These are phyloP conservation scores for Urocynchramus pylzowi DNA, from an alignment of 2,113 vertebrate genomes.

Conservation along the genomic window DNA sequence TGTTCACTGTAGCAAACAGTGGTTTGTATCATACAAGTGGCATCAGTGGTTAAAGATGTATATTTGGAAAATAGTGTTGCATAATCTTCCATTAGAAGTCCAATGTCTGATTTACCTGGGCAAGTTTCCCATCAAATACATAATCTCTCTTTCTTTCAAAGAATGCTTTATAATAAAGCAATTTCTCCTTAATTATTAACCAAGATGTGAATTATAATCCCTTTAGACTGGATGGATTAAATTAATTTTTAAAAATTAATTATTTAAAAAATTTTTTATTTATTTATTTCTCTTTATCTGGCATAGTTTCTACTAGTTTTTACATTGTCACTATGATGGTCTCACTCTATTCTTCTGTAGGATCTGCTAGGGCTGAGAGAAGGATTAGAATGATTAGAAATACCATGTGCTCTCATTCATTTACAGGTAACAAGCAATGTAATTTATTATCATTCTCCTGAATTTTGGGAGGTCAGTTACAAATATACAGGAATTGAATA, in stretches of 20 bases:
- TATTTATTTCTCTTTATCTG: not conserved
- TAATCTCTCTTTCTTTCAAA: not conserved
- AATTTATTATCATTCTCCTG: not conserved
- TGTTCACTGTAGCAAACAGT: not conserved
- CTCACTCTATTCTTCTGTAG: not conserved
- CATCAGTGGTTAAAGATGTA: not conserved
- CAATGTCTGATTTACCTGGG: not conserved
- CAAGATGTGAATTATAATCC: not conserved
- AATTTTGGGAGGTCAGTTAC: not conserved
- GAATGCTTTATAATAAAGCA: not conserved
- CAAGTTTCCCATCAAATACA: not conserved
- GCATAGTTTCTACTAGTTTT: not conserved
- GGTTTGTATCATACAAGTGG: not conserved
- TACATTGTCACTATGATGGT: not conserved
- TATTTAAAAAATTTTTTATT: not conserved
- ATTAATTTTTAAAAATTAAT: not conserved
- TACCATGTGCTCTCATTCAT: not conserved
- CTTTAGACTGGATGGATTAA: not conserved
- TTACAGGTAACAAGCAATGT: not conserved
- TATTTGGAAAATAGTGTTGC: not conserved
- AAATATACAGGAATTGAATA: not conserved
- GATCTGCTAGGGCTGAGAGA: not conserved
- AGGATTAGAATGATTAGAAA: constrained; percentile 40
- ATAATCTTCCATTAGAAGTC: not conserved
- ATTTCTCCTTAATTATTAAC: not conserved